A percentile compares a stretch with the other conserved stretches of the same genome.
Conservation (phyloP, 2,113 vertebrate genomes). For the Pachycephala philippinensis region DNA sequence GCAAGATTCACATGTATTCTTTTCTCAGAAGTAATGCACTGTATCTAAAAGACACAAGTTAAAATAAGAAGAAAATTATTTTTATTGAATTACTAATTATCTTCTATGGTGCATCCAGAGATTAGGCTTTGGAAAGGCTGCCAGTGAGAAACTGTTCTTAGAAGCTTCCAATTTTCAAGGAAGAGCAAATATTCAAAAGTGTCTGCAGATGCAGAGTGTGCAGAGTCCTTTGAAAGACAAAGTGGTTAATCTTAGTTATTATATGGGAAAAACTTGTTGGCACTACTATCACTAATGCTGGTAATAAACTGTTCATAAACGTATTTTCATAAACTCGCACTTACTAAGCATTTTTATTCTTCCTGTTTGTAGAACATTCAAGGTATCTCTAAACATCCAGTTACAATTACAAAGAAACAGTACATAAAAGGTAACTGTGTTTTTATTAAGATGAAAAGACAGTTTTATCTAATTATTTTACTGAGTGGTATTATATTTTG, state of each 20-base stretch:
- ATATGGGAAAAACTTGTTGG: not conserved
- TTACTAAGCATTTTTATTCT: not conserved
- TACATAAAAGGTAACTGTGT: conserved; percentile 63
- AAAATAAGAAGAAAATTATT: not conserved
- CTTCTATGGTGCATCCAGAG: not conserved
- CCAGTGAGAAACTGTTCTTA: not conserved
- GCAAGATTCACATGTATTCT: not conserved
- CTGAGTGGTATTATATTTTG: not conserved
- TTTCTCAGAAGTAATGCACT: not conserved
- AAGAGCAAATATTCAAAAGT: not conserved
- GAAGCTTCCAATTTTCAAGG: not conserved
- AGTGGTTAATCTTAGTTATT: not conserved
- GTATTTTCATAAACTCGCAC: not conserved
- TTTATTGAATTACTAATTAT: not conserved
- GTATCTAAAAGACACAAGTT: not conserved
- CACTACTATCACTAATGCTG: not conserved
- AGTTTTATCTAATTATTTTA: not conserved
- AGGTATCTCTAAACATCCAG: conserved; percentile 76
- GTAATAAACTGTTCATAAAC: not conserved
- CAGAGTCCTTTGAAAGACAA: not conserved
- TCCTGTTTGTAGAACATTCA: conserved; percentile 76
- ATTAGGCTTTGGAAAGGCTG: not conserved
- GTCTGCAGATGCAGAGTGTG: not conserved
- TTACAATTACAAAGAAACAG: conserved; percentile 64
- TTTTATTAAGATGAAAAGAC: not conserved